A percentile compares a stretch with the other conserved stretches of the same genome.
These are phyloP conservation scores for Platyscelio sp. DNA, from an alignment of 2,888 invertebrate genomes.

Conservation along the genomic window DNA sequence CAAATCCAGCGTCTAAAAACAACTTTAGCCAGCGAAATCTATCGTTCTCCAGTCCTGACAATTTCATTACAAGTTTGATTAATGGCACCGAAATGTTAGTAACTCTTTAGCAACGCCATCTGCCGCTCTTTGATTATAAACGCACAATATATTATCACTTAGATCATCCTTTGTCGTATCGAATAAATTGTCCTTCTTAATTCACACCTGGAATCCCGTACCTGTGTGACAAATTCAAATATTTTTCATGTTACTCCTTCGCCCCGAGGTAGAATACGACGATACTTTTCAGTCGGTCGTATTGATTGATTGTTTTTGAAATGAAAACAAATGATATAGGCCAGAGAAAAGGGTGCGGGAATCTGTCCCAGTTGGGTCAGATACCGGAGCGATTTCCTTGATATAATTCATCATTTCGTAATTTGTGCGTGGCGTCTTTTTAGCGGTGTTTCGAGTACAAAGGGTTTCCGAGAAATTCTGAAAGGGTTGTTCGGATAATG, in stretches of 20 bases:
- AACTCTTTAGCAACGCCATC: too few relatives aligned
- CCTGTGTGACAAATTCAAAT: constrained; percentile 55
- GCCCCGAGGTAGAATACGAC: neutral
- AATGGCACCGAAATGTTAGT: neutral
- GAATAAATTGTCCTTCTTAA: constrained; percentile 20
- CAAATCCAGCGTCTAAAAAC: constrained; percentile 55
- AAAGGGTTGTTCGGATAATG: too few relatives aligned
- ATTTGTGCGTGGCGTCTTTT: too few relatives aligned
- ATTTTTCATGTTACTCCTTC: constrained; percentile 37
- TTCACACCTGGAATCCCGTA: constrained; percentile 44
- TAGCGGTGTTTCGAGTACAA: too few relatives aligned
- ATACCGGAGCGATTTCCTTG: too few relatives aligned
- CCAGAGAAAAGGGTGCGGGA: too few relatives aligned
- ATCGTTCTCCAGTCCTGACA: neutral
- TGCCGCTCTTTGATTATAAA: constrained; percentile 35
- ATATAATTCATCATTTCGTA: too few relatives aligned
- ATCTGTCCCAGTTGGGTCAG: too few relatives aligned
- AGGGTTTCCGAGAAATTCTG: too few relatives aligned
- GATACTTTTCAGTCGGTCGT: too few relatives aligned
- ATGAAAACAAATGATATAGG: too few relatives aligned
- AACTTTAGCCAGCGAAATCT: constrained; percentile 15
- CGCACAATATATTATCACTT: constrained; percentile 30
- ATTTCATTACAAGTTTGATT: constrained; percentile 26
- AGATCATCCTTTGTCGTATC: neutral
- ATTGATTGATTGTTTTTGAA: too few relatives aligned